These are phyloP conservation scores for Nerophis ophidion DNA, from an alignment of 2,113 vertebrate species.

Conservation along the genomic window DNA sequence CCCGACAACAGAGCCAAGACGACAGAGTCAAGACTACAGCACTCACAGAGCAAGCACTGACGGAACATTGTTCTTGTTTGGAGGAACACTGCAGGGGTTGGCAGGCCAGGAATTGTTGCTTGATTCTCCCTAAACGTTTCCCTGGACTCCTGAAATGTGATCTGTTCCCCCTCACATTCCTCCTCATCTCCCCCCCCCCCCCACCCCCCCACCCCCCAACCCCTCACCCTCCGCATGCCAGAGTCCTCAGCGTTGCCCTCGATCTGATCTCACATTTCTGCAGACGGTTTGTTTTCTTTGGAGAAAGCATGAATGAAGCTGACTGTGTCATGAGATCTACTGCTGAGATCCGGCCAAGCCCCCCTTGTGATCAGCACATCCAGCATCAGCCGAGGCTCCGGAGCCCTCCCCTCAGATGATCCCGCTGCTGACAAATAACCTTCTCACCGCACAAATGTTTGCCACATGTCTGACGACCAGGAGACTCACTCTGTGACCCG, in stretches of 20 bases:
- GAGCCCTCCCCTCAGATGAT: background rate
- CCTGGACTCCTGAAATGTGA: constrained; percentile 73
- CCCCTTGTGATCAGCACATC: no score
- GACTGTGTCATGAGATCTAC: constrained; percentile 66
- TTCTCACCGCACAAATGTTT: background rate
- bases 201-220: constrained; percentile 9
- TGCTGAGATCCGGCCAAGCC: constrained; percentile 33
- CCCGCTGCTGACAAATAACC: background rate
- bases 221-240: constrained; percentile 40
- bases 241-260: constrained; percentile 57
- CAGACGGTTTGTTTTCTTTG: constrained; percentile 80
- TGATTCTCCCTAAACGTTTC: constrained; percentile 23
- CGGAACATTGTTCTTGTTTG: no score
- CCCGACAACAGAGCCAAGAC: no score
- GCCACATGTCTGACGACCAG: constrained; percentile 12
- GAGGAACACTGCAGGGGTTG: no score
- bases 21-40: no score
- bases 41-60: no score
- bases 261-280: constrained; percentile 69
- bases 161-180: constrained; percentile 40
- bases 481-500: constrained; percentile 7
- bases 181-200: constrained; percentile 36
- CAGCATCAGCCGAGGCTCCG: background rate
- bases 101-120: constrained; percentile 1
- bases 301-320: constrained; percentile 48